Evolutionary conservation across 2,888 invertebrate species (phyloP), one percentile per base, ranked within the genome.

Genomic region (Nowickia ferox): DNA sequence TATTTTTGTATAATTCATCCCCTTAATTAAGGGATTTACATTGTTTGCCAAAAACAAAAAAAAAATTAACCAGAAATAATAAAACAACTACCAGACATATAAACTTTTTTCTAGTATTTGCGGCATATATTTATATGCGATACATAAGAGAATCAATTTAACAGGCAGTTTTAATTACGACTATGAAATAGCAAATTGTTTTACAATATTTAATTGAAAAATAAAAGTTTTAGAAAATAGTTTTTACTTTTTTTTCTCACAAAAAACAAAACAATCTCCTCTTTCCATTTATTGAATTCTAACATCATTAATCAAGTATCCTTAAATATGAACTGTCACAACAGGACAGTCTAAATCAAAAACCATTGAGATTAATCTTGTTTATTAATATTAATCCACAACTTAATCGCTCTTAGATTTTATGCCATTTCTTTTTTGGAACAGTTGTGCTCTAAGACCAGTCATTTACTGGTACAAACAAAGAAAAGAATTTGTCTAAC

Each of bases 11-110:
- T 80, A 86, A 83, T 83, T 83, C 79, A 80, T 83, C 75, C 85
- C 85, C 74, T 87, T 87, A 84, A 87, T 87, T 86, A 86, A 80
- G 84, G 86, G 84, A 84, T 85, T 84, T 77, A 55, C 65, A 82
- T 86, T 87, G 84, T 87, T 79, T 83, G 75, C 53, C 72, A 72
- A 80, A 82, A 69, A 75, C 59, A 48, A 59, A 11, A 53, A 30
- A 61, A 51, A 68, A 77, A 69, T 53, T 53, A 71, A 71, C 61
- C 44, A 74, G 15, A 53, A 72, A 51, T 42, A 66, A 72, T 66
- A 72, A 81, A 68, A 68, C 74, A 65, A 65, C 46, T 13, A 65
- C 46, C 15, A 82, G 46, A 65, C 69, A 65, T 44, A 69, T 46
- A 30, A 48, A 76, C 13, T 80, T 59, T 44, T 84, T 59, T 44